Evolutionary conservation across 2,113 vertebrate species (phyloP).

Genomic region (Australoheros scitulus): DNA sequence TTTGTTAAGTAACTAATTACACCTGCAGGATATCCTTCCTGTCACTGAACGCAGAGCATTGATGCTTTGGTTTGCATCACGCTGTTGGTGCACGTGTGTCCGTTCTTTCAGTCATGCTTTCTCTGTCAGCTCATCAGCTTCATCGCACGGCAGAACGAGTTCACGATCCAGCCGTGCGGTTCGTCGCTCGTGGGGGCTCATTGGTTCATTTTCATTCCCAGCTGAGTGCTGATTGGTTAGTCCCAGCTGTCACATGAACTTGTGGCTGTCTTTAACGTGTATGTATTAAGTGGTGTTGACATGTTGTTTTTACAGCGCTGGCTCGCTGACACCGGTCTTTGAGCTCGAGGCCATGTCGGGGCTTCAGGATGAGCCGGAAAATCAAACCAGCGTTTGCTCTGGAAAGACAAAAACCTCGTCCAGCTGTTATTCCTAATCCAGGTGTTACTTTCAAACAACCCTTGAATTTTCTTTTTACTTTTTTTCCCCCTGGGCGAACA

Average conservation of each 20-base stretch:
- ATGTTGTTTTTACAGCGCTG: slow-evolving; percentile 60
- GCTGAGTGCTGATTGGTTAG: slow-evolving; percentile 41
- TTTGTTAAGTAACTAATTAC: not conserved
- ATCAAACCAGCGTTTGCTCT: not conserved
- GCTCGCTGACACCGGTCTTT: slow-evolving; percentile 61
- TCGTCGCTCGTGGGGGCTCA: not conserved
- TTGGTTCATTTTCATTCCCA: not conserved
- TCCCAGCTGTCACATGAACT: slow-evolving; percentile 18
- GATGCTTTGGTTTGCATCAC: not conserved
- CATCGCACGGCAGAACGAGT: slow-evolving; percentile 45
- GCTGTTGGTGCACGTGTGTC: not conserved
- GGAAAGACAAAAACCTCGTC: not conserved
- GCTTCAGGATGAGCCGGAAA: slow-evolving; percentile 7
- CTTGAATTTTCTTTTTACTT: not conserved
- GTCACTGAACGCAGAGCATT: fast-evolving
- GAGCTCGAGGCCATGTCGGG: slow-evolving; percentile 34
- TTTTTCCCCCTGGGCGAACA: not conserved
- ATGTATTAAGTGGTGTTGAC: slow-evolving; percentile 70
- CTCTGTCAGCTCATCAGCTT: slow-evolving; percentile 25
- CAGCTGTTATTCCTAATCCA: slow-evolving; percentile 8
- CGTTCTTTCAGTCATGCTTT: slow-evolving; percentile 24
- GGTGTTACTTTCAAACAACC: slow-evolving; percentile 4
- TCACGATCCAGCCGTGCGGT: not conserved
- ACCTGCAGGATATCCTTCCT: not conserved
- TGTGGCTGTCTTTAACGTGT: slow-evolving; percentile 44